Conservation (phyloP, 2,888 invertebrate genomes). For the Luffia ferchaultella region DNA sequence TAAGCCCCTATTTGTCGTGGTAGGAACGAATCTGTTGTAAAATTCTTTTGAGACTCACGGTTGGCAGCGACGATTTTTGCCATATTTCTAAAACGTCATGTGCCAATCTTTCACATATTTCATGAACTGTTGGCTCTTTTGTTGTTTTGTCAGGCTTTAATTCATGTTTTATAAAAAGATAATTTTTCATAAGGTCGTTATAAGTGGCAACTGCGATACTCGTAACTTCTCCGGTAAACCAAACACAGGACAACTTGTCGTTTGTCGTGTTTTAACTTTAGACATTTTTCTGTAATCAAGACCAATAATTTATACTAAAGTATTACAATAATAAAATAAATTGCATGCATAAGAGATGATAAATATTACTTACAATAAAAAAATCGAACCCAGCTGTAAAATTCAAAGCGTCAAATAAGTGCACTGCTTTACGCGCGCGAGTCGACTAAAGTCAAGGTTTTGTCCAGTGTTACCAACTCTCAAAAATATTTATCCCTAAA, state of each 20-base stretch:
- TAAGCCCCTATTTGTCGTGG: constrained; percentile 1
- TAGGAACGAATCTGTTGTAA: neutral
- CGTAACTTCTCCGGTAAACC: neutral
- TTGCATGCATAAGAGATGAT: neutral
- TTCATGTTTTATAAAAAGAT: neutral
- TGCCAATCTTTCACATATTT: neutral
- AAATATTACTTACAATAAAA: neutral
- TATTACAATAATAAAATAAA: neutral
- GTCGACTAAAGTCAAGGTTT: neutral
- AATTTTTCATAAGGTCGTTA: neutral
- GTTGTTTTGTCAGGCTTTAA: constrained; percentile 1
- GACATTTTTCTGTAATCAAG: neutral
- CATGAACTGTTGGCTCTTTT: constrained; percentile 1
- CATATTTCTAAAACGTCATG: constrained; percentile 1
- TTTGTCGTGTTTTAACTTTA: constrained; percentile 1
- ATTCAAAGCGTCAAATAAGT: neutral
- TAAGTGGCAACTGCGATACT: constrained; percentile 1
- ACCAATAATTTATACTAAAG: neutral
- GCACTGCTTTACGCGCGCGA: neutral
- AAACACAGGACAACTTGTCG: neutral
- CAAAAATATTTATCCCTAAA: too few relatives aligned
- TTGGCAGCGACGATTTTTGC: neutral
- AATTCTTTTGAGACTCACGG: constrained; percentile 1
- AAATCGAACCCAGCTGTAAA: neutral
- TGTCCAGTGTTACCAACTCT: too few relatives aligned